Evolutionary conservation across 1,140 invertebrate species (phyloP), one percentile per base, ranked within the genome.

Genomic region (Calephelis virginiensis): DNA sequence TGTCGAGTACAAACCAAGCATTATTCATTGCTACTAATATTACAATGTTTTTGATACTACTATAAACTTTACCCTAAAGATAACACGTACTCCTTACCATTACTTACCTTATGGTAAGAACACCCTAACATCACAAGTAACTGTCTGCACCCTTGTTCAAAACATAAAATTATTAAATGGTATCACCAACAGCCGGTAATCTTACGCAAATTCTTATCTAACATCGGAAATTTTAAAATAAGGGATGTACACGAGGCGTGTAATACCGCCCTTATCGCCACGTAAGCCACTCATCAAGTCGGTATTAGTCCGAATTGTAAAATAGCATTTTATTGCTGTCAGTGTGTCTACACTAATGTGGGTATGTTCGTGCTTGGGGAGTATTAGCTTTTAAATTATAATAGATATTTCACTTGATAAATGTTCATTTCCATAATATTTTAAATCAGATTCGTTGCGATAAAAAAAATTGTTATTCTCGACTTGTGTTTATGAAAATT

Each of bases 241-340:
- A 73, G 74, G 75, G 76, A 68, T 66, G 60, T 67, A 56, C 50
- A 56, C 9, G 50, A 56, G 50, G 67, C 63, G 59, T 64, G 75
- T 80, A 80, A 77, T 78, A 77, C 71, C 72, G 59, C 73, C 72
- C 75, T 79, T 77, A 77, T 77, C 77, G 69, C 50, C 66, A 56
- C 74, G 76, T 81, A 79, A 81, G 75, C 77, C 74, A 68, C 74
- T 82, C 80, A 76, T 82, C 80, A 80, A 67, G 49, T 72, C 69
- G 71, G 69, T 61, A 70, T 77, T 75, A 77, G 67, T 53, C n/a
- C 53, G 17, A 53, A 53, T 53, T 53, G 49, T 53, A 53, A 53
- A 53, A 53, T 53, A 64, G 38, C 28, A 45, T 59, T 49, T 63
- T 46, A 66, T 65, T 49, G 17, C 17, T 49, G 68, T 64, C 43